These are phyloP conservation scores for Oophaga sylvatica DNA, from an alignment of 2,797 vertebrate species.

Conservation along the genomic window DNA sequence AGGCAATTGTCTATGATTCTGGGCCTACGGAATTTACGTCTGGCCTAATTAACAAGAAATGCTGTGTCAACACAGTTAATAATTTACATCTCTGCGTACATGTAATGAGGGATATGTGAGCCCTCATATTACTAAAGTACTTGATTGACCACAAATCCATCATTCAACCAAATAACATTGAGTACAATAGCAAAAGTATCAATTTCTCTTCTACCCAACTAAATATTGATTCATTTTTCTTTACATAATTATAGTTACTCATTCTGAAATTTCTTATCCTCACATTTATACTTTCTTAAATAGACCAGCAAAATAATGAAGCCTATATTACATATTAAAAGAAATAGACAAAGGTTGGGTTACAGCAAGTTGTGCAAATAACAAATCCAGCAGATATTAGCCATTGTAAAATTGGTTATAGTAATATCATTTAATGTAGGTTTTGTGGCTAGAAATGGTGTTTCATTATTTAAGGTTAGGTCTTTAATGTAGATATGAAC, in stretches of 20 bases:
- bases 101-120: background rate
- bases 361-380: conserved; percentile 31
- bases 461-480: conserved; percentile 50
- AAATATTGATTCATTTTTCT: background rate
- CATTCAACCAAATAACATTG: background rate
- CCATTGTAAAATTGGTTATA: conserved; percentile 38
- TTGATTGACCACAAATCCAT: background rate
- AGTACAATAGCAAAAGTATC: background rate
- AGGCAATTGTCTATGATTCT: too few relatives aligned
- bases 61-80: background rate
- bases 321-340: background rate
- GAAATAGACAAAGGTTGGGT: conserved; percentile 23
- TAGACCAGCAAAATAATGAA: background rate
- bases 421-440: conserved; percentile 43
- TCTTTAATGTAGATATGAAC: conserved; percentile 43
- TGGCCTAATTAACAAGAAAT: too few relatives aligned
- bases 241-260: background rate
- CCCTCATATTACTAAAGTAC: background rate
- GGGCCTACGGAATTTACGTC: too few relatives aligned
- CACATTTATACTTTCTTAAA: background rate
- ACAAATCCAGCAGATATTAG: conserved; percentile 35
- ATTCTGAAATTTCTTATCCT: background rate
- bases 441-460: conserved; percentile 42
- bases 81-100: background rate
- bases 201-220: too few relatives aligned